Percentiles rank a stretch among this genome's conserved stretches.
phyloP scores from a whole-genome alignment of 2,113 vertebrate species.

The Leucosticte australis region DNA sequence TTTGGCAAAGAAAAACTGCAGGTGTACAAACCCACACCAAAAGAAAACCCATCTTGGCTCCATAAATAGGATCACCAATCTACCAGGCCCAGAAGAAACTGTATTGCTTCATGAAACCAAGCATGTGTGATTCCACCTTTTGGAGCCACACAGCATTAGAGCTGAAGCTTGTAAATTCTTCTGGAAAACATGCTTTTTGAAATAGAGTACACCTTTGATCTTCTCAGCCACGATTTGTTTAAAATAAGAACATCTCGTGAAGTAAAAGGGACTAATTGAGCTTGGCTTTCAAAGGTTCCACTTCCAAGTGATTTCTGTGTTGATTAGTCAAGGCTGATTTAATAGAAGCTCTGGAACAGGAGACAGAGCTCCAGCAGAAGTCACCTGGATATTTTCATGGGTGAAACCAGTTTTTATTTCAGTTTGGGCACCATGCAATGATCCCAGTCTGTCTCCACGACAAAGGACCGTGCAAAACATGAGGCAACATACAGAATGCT shows the following conservation, averaged over 20 bases:
- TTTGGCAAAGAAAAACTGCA: neutral
- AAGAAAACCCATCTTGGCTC: neutral
- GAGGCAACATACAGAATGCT: neutral
- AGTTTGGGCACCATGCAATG: neutral
- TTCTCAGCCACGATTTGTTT: neutral
- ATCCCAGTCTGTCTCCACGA: neutral
- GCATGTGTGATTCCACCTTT: neutral
- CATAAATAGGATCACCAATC: neutral
- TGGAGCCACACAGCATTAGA: accelerated
- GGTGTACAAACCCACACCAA: neutral
- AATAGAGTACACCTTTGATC: neutral
- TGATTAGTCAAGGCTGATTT: neutral
- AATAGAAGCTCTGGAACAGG: neutral
- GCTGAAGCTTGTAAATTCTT: neutral
- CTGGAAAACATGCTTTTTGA: neutral
- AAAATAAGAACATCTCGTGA: neutral
- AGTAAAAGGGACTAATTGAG: neutral
- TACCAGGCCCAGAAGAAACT: neutral
- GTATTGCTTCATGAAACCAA: neutral
- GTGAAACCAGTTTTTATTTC: neutral
- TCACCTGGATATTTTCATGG: neutral
- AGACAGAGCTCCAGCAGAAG: neutral
- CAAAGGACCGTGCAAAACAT: neutral
- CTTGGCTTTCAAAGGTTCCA: neutral
- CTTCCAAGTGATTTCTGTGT: neutral